Base-by-base conservation (phyloP, 1,140 invertebrate species). In the Ephestia elutella region DNA sequence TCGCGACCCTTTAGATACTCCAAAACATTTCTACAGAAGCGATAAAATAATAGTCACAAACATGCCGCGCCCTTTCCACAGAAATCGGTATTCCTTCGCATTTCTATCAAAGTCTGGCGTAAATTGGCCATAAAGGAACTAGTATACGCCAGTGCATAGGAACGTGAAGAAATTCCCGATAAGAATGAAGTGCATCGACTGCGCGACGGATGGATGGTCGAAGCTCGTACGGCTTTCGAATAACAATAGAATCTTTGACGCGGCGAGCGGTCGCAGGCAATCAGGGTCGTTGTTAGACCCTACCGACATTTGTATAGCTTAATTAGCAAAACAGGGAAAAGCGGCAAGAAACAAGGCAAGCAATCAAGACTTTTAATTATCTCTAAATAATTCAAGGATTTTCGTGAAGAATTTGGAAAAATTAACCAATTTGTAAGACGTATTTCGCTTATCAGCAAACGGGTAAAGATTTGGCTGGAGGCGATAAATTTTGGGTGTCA, bases 291-390 rank as follows among this genome's bases (percentile, higher is more conserved):
- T 74, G 70, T 70, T 65, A 60, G 68, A 71, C 57, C 74, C 68
- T 61, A 44, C 44, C 51, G 57, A 35, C 69, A 65, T 78, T 79
- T 78, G 75, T 80, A 75, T 73, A 60, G 71, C 71, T 80, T 78
- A 75, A 81, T 81, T 83, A 80, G 71, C 68, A 69, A 72, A 44
- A 66, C 60, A 61, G 67, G 67, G 68, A 57, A 44, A 55, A 51
- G 49, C 56, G 28, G 49, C 49, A 69, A 66, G 68, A 60, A 70
- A 71, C 56, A 63, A 62, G 63, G 64, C 60, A 68, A 76, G 68
- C 67, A 76, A 73, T 74, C 70, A 78, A 59, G 68, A 65, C 65
- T 75, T 73, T 77, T 77, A 78, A 81, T 79, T 77, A 72, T 69
- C 66, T 66, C 61, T 65, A 63, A 71, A 77, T 74, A 66, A 71